These are phyloP conservation scores for Phortica variegata DNA, from an alignment of 1,140 invertebrate genomes.

Conservation along the genomic window DNA sequence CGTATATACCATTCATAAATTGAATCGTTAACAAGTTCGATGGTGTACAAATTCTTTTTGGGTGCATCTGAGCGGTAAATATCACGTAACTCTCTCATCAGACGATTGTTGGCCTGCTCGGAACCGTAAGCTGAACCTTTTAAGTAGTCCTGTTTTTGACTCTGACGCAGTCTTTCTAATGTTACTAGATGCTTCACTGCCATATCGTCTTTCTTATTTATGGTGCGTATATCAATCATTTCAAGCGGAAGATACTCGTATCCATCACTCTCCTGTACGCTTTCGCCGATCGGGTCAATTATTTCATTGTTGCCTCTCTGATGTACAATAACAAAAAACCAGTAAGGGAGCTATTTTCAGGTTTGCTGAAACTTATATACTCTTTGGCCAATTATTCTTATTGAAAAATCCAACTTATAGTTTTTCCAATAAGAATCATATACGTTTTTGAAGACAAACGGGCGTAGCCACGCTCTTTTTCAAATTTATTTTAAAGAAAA, in stretches of 20 bases:
- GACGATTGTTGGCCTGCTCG: constrained; percentile 94
- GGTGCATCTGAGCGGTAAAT: constrained; percentile 96
- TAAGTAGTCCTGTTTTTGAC: constrained; percentile 85
- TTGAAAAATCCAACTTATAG: no score
- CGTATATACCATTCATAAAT: constrained; percentile 98
- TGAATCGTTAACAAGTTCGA: constrained; percentile 95
- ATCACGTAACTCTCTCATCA: constrained; percentile 98
- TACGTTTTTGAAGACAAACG: no score
- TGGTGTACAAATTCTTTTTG: constrained; percentile 78
- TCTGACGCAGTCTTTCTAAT: constrained; percentile 87
- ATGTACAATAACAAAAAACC: background rate
- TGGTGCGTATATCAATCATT: constrained; percentile 75
- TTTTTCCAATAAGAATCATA: no score
- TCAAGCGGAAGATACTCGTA: constrained; percentile 90
- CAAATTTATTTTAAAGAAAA: no score
- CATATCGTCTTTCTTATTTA: constrained; percentile 75
- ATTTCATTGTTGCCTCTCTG: constrained; percentile 60
- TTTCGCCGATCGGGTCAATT: constrained; percentile 69
- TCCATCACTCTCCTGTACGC: constrained; percentile 72
- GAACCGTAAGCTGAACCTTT: constrained; percentile 83
- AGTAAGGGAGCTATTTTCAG: background rate
- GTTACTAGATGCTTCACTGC: constrained; percentile 88
- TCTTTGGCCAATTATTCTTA: no score
- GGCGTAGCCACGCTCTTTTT: no score
- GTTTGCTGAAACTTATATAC: no score